Conservation (phyloP, 1,140 invertebrate genomes). For the Callitettix versicolor region DNA sequence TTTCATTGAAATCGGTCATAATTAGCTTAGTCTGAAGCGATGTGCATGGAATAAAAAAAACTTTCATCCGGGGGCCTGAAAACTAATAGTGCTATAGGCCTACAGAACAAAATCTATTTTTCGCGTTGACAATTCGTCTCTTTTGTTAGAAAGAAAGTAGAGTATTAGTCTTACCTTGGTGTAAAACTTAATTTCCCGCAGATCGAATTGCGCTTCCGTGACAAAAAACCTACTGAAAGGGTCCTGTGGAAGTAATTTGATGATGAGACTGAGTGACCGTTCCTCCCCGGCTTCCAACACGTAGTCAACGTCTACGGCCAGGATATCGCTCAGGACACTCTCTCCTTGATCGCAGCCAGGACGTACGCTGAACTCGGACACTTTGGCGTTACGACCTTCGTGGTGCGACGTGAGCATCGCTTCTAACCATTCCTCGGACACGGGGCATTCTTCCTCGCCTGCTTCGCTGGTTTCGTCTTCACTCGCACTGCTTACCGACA, state of each 20-base stretch:
- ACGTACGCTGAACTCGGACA: conserved; percentile 15
- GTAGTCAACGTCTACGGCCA: conserved; percentile 45
- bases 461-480: not conserved
- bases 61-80: too few relatives aligned
- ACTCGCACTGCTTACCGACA: conserved; percentile 21
- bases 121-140: too few relatives aligned
- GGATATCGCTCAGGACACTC: conserved; percentile 48
- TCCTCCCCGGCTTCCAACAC: conserved; percentile 24
- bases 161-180: conserved; percentile 64
- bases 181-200: conserved; percentile 72
- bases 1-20: too few relatives aligned
- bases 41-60: too few relatives aligned
- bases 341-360: conserved; percentile 45
- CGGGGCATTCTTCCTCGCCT: conserved; percentile 36
- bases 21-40: too few relatives aligned
- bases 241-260: conserved; percentile 64
- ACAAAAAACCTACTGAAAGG: conserved; percentile 64
- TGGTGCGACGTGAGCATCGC: conserved; percentile 44
- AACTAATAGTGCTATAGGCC: too few relatives aligned
- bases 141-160: too few relatives aligned
- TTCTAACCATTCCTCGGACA: conserved; percentile 47
- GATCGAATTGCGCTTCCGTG: conserved; percentile 68
- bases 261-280: conserved; percentile 45
- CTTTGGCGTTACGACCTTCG: conserved; percentile 32
- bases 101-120: too few relatives aligned